Percentiles rank a stretch among this genome's conserved stretches.
Conservation (phyloP, 2,113 vertebrate species). For the Mola mola region DNA sequence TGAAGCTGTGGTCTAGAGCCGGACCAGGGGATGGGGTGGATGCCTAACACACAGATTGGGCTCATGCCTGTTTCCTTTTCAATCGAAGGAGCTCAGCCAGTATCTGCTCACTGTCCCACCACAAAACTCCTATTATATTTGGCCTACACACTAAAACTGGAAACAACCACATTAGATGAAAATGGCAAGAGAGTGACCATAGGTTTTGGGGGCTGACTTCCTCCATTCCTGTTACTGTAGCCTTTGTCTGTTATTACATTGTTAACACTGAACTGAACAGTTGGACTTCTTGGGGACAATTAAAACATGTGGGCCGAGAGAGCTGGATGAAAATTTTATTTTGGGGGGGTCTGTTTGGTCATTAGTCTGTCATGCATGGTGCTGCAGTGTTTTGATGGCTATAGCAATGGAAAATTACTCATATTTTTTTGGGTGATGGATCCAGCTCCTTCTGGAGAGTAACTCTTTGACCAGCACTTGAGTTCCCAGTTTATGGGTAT, state of each 20-base stretch:
- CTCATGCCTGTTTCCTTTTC: conserved; percentile 59
- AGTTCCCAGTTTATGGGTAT: conserved; percentile 2
- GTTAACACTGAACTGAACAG: conserved; percentile 62
- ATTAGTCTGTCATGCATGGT: conserved; percentile 53
- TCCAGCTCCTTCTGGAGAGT: conserved; percentile 30
- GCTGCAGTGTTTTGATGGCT: conserved; percentile 56
- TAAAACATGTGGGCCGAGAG: conserved; percentile 26
- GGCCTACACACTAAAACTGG: conserved; percentile 74
- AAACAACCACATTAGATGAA: conserved; percentile 76
- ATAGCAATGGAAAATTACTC: conserved; percentile 77
- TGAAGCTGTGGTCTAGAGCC: conserved; percentile 35
- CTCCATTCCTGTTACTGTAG: conserved; percentile 60
- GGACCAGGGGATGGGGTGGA: conserved; percentile 15
- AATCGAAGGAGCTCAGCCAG: conserved; percentile 62
- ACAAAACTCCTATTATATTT: conserved; percentile 71
- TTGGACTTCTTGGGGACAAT: conserved; percentile 29
- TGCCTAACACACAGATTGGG: conserved; percentile 26
- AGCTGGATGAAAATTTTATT: conserved; percentile 12
- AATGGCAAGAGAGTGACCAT: conserved; percentile 75
- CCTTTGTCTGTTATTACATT: conserved; percentile 71
- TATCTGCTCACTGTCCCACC: conserved; percentile 72
- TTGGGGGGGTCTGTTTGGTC: conserved; percentile 7
- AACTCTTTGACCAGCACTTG: conserved; percentile 8
- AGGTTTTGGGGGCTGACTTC: conserved; percentile 55
- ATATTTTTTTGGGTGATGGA: conserved; percentile 64